Base-by-base conservation (phyloP, 2,888 invertebrate genomes). In the Pristionchus mayeri region DNA sequence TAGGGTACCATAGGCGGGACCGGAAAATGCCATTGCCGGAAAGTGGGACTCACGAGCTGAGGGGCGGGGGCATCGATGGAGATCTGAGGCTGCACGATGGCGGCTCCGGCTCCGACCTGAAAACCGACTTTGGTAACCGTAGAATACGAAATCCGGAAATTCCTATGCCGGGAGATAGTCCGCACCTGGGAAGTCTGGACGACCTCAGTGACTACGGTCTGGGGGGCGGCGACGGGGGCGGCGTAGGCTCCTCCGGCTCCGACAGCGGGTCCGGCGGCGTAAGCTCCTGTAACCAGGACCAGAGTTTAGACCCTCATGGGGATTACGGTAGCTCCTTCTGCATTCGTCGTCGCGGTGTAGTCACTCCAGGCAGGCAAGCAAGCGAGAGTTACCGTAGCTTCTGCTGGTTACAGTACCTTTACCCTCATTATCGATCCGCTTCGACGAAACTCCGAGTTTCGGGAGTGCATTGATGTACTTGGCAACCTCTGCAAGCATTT, bases 151-250 rank as follows among this genome's bases (percentile, higher is more conserved):
- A 3, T 37, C 75, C n/a, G 24, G 27, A 0, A 24, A 48, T 21
- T 44, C 50, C 27, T 27, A 21, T 50, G 52, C 44, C 50, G 37
- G 87, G 76, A 34, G 40, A 27, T 71, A 40, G 40, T 21, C 27
- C 40, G 4, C 13, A 71, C 86, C 87, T n/a, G 84, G 79, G 78
- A 86, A 86, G 84, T 87, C 85, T 57, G 84, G 54, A 84, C n/a
- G n/a, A n/a, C 54, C 16, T 52, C 67, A 30, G 79, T 71, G 48
- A 52, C 48, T 21, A 63, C 60, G 48, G 75, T 52, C 34, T 57
- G 60, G 60, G 78, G 40, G 7, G 71, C 80, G 44, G 50, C 48
- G 48, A 54, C 24, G 44, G 81, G 81, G 24, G 63, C 71, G 54
- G 81, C 63, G 80, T 54, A 57, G 57, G 40, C 80, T 80, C 80